phyloP scores from a whole-genome alignment of 2,888 invertebrate genomes.

The Chalcis sispes region DNA sequence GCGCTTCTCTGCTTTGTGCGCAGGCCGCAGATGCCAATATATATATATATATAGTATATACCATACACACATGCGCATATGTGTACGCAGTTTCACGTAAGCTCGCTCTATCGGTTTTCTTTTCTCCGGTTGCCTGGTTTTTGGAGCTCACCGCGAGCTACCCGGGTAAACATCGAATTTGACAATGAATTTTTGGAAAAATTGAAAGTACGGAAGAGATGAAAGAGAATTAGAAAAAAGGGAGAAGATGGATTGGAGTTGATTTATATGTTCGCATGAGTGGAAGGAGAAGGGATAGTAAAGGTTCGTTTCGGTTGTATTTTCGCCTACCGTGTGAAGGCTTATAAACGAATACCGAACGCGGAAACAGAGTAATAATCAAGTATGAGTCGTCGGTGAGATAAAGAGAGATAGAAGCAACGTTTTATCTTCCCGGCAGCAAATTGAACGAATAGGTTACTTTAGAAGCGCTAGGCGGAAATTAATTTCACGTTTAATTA shows the following conservation, averaged over 20 bases:
- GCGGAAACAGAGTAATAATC: conserved; percentile 2
- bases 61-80: background rate
- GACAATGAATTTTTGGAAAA: conserved; percentile 25
- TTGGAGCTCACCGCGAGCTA: background rate
- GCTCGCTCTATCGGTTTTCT: background rate
- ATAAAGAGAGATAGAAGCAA: background rate
- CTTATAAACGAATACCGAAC: background rate
- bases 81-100: background rate
- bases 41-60: no score
- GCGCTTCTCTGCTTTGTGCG: conserved; percentile 24
- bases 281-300: background rate
- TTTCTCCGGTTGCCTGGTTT: background rate
- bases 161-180: background rate
- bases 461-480: background rate
- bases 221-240: background rate
- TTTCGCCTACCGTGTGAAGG: background rate
- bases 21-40: conserved; percentile 5
- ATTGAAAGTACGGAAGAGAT: background rate
- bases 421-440: no score
- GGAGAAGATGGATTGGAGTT: conserved; percentile 25
- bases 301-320: background rate
- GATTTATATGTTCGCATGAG: background rate
- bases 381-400: background rate
- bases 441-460: no score
- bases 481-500: conserved; percentile 8